These are phyloP conservation scores for Euplagia quadripunctaria DNA, from an alignment of 2,888 invertebrate species.

Conservation along the genomic window DNA sequence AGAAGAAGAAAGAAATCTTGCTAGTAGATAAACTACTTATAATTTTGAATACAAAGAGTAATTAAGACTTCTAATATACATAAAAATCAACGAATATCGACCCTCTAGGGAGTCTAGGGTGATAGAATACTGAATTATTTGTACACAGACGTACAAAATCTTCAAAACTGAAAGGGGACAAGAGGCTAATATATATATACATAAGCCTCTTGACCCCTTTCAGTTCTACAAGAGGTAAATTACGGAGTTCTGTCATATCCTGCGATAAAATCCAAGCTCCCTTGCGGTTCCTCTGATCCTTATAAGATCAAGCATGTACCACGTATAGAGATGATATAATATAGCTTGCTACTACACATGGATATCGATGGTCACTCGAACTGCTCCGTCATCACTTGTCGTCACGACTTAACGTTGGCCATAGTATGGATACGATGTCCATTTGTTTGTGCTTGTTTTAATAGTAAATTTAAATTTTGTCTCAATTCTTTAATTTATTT, in stretches of 20 bases:
- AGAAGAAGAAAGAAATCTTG: neutral
- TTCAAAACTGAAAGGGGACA: too few relatives aligned
- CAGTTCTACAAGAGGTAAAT: neutral
- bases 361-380: conserved; percentile 43
- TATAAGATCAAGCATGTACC: neutral
- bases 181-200: too few relatives aligned
- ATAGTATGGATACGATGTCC: neutral
- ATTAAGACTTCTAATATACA: too few relatives aligned
- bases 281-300: neutral
- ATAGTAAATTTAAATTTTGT: neutral
- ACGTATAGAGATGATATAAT: conserved; percentile 10
- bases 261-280: neutral
- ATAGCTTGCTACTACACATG: conserved; percentile 20
- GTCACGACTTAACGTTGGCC: conserved; percentile 37
- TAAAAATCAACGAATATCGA: too few relatives aligned
- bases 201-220: too few relatives aligned
- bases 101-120: too few relatives aligned
- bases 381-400: conserved; percentile 55
- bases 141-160: too few relatives aligned
- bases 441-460: neutral
- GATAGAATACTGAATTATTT: too few relatives aligned
- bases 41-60: too few relatives aligned
- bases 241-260: neutral
- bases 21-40: too few relatives aligned
- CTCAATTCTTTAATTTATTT: neutral